Base-by-base conservation (phyloP, 2,113 vertebrate species). In the Orthonyx spaldingii region DNA sequence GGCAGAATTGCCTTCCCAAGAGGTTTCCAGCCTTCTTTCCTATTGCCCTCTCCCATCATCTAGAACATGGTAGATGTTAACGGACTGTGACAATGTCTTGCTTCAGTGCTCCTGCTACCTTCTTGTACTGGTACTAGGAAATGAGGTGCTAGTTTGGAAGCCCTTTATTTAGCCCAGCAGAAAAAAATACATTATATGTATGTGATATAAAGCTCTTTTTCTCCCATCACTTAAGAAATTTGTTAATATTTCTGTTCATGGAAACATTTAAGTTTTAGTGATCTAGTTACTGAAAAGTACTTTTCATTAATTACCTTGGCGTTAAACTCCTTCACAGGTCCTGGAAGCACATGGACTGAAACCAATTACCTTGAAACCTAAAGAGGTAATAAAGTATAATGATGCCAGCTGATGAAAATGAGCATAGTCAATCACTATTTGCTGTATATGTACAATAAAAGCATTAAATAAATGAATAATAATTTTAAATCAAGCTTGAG, bases 271-370 rank as follows among this genome's bases (percentile, higher is more conserved):
- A 19, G 2, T 32, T 83, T 68, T 61, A 16, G 17, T 74, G 35
- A 44, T 2, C 59, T 44, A 35, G 47, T 75, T 71, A 53, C 55
- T 26, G 24, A 47, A 74, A 84, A 60, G 13, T 12, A 13, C 39
- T 87, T 86, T 68, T 90, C 28, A 50, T 49, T 96, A 44, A 78
- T 52, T 66, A 41, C 28, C 30, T 77, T 79, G 78, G 57, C 56
- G 84, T 93, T 84, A 52, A 94, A 96, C 78, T 81, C 39, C 42
- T 96, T 90, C 89, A 42, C 95, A 99, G 99, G 99, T 99, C 59
- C 97, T 99, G 71, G 98, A 99, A 97, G 99, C 99, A 60, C 99
- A 99, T 87, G 99, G 99, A 74, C 97, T 99, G 57, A 99, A 98
- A 94, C 99, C 99, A 93, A 91, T 99, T 97, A 98, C 98, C 84